Conservation (phyloP, 2,888 invertebrate genomes). For the Polymixis lichenea region DNA sequence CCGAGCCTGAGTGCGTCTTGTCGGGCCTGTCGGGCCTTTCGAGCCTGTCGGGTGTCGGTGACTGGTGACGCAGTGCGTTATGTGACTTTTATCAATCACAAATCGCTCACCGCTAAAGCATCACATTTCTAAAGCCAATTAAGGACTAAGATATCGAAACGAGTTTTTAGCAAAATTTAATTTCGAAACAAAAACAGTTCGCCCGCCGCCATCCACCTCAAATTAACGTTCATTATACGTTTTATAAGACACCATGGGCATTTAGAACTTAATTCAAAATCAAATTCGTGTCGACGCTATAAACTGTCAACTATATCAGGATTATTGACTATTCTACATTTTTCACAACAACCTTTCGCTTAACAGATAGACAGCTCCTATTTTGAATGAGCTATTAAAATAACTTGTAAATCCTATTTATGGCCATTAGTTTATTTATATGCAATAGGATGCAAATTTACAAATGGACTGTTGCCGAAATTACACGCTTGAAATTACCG, state of each 20-base stretch:
- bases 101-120: constrained; percentile 65
- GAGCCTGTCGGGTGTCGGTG: constrained; percentile 1
- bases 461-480: constrained; percentile 41
- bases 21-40: neutral
- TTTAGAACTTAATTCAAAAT: constrained; percentile 79
- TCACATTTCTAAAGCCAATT: constrained; percentile 75
- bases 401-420: constrained; percentile 62
- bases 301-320: constrained; percentile 78
- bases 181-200: constrained; percentile 68
- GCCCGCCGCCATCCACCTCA: constrained; percentile 66
- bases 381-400: constrained; percentile 55
- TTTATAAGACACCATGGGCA: constrained; percentile 71
- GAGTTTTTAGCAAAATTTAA: constrained; percentile 71
- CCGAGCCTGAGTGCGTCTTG: constrained; percentile 32
- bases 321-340: constrained; percentile 74
- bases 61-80: constrained; percentile 34
- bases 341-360: constrained; percentile 72
- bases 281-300: constrained; percentile 71
- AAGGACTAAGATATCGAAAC: constrained; percentile 71
- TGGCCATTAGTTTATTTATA: constrained; percentile 62
- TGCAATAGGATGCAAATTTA: constrained; percentile 58
- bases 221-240: constrained; percentile 76
- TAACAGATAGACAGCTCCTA: constrained; percentile 55
- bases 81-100: constrained; percentile 66
- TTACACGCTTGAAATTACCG: constrained; percentile 54